Conservation (phyloP, 2,888 invertebrate species). For the Alviniconcha strummeri region DNA sequence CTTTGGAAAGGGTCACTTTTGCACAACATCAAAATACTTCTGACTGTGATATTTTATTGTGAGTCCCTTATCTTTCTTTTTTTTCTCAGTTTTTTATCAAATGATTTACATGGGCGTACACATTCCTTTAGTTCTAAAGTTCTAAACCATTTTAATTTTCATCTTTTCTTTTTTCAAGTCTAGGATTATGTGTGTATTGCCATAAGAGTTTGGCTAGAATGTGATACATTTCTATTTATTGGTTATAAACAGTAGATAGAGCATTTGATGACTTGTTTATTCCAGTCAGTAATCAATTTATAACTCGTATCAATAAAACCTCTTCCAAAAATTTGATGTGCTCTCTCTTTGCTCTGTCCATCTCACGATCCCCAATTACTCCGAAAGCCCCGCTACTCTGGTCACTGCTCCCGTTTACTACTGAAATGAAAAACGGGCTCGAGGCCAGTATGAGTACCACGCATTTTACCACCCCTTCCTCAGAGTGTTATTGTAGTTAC, state of each 20-base stretch:
- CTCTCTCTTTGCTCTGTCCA: background rate
- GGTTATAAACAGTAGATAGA: background rate
- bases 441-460: no score
- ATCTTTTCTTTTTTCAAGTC: no score
- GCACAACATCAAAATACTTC: background rate
- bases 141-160: no score
- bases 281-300: background rate
- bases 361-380: no score
- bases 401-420: no score
- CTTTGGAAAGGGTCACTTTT: conserved; percentile 6
- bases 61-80: no score
- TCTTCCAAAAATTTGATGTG: background rate
- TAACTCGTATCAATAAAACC: conserved; percentile 2
- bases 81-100: no score
- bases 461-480: no score
- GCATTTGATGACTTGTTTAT: background rate
- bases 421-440: no score
- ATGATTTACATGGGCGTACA: no score
- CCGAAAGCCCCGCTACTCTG: background rate
- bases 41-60: conserved; percentile 10
- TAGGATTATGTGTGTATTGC: background rate
- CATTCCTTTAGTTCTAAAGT: no score
- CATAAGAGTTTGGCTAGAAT: conserved; percentile 10
- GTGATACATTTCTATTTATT: conserved; percentile 5
- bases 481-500: no score